Evolutionary conservation across 2,888 invertebrate genomes (phyloP).

Genomic region (Helobdella robusta): DNA sequence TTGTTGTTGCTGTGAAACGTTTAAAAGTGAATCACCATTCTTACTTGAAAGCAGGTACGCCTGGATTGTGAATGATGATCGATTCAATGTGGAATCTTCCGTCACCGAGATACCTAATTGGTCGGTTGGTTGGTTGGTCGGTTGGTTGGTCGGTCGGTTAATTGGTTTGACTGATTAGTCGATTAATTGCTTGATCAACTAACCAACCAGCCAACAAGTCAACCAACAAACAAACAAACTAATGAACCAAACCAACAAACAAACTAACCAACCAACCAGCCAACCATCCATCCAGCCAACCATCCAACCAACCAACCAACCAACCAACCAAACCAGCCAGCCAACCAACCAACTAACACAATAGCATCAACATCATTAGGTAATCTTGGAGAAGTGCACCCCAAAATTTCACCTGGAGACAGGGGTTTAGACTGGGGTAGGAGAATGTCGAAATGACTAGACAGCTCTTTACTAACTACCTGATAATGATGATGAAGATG

Average conservation of each 20-base stretch:
- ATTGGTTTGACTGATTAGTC: background rate
- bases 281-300: too few relatives aligned
- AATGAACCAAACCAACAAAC: background rate
- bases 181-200: too few relatives aligned
- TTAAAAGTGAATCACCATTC: background rate
- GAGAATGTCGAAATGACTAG: constrained; percentile 42
- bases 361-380: constrained; percentile 62
- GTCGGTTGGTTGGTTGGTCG: background rate
- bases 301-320: too few relatives aligned
- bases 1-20: background rate
- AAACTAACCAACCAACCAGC: too few relatives aligned
- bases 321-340: too few relatives aligned
- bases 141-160: background rate
- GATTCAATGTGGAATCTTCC: constrained; percentile 96
- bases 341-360: constrained; percentile 54
- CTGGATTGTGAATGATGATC: constrained; percentile 94
- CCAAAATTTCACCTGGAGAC: constrained; percentile 92
- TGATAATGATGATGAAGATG: too few relatives aligned
- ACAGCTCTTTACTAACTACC: constrained; percentile 32
- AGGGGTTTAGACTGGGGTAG: constrained; percentile 83
- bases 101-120: constrained; percentile 72
- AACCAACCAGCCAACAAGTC: too few relatives aligned
- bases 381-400: constrained; percentile 87
- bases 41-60: constrained; percentile 67
- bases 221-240: background rate